Evolutionary conservation across 2,113 vertebrate genomes (phyloP).

Genomic region (Chionodraco myersi): DNA sequence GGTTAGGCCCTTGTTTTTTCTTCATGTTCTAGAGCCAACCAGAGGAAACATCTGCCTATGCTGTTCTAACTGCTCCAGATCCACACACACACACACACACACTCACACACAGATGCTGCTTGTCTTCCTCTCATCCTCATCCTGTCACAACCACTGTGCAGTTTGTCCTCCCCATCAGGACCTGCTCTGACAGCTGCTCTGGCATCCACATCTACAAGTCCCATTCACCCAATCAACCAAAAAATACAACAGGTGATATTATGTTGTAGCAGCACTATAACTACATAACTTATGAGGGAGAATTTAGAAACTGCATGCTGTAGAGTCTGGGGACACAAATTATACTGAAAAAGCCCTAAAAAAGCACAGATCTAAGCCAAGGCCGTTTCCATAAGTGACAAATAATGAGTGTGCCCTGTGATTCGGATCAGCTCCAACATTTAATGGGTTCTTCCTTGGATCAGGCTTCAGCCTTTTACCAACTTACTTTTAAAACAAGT

Average conservation of each 20-base stretch:
- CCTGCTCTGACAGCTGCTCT: constrained; percentile 55
- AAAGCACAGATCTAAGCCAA: no score
- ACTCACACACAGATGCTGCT: constrained; percentile 47
- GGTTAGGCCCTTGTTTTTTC: constrained; percentile 54
- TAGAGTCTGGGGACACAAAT: no score
- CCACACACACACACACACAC: constrained; percentile 62
- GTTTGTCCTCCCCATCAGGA: constrained; percentile 49
- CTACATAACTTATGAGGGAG: no score
- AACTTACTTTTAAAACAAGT: background rate
- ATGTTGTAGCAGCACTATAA: no score
- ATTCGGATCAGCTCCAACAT: no score
- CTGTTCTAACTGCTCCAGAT: constrained; percentile 78
- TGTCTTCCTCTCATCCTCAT: constrained; percentile 66
- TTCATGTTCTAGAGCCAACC: constrained; percentile 63
- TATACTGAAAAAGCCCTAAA: no score
- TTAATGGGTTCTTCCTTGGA: no score
- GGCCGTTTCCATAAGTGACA: no score
- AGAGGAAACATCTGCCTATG: constrained; percentile 84
- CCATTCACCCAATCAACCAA: constrained; percentile 5
- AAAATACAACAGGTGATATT: background rate
- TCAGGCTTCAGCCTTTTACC: no score
- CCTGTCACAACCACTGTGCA: constrained; percentile 64
- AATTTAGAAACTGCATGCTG: no score
- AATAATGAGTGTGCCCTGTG: no score
- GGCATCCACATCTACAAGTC: constrained; percentile 29